Evolutionary conservation across 2,113 vertebrate genomes (phyloP), one percentile per base, ranked within the genome.

Genomic region (Miniopterus natalensis): DNA sequence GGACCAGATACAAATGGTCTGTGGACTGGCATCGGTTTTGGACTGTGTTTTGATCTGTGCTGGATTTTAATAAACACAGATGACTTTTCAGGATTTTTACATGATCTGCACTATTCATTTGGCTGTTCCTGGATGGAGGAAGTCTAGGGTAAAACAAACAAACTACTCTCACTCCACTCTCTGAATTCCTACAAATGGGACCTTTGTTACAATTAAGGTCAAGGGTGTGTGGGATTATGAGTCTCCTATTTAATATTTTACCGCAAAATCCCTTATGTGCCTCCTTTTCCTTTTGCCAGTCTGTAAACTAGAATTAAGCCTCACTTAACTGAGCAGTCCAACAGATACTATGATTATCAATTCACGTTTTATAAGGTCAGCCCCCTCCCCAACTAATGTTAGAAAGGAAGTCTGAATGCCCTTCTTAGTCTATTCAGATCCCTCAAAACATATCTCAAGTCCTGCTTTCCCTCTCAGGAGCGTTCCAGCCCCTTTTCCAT

Each of bases 171-270:
- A 89, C n/a, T 49, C 70, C 21, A 40, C 8, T 61, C 55, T 70
- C 42, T 78, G 31, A 45, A 29, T 29, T 88, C 2, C 74, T 84
- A 85, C 73, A 92, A 96, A 65, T 66, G 57, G 25, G 59, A 88
- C 3, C 20, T 88, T 80, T 18, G 45, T n/a, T 88, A 25, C 31
- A 3, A 59, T 59, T 40, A 66, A 87, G 40, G 31, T 71, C 61
- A 84, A 70, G n/a, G 42, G 55, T n/a, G 17, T 84, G 2, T 12
- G 36, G 66, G 25, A 55, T 57, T 59, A 77, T 70, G 73, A 79
- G 40, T 75, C 51, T 84, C 65, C 75, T 79, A 63, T n/a, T 95
- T 84, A 87, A 86, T 51, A 86, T 87, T 92, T 92, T 51, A 86
- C 45, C 59, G 9, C 14, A 27, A 40, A 42, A n/a, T 74, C 23